Conservation (phyloP, 2,888 invertebrate species). For the Pristionchus arcanus region DNA sequence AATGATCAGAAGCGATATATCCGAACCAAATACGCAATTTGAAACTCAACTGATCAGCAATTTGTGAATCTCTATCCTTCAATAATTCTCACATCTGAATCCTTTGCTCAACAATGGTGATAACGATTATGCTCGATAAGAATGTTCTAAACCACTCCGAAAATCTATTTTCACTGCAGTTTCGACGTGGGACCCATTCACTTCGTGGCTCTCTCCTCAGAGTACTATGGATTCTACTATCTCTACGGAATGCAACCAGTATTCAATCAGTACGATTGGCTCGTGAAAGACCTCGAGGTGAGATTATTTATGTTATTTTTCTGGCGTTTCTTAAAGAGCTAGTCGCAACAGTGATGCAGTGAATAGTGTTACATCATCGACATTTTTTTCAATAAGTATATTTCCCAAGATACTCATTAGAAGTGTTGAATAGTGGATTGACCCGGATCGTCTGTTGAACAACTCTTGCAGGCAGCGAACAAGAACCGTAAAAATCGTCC, state of each 20-base stretch:
- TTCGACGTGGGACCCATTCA: conserved; percentile 94
- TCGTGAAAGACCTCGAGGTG: conserved; percentile 73
- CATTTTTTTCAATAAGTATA: no score
- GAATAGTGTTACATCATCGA: no score
- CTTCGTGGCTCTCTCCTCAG: conserved; percentile 93
- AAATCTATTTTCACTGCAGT: conserved; percentile 84
- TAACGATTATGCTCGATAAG: no score
- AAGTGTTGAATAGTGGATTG: no score
- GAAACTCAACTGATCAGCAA: neutral
- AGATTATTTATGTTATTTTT: neutral
- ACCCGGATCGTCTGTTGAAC: no score
- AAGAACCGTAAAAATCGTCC: conserved; percentile 86
- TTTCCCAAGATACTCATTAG: no score
- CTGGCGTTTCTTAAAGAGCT: no score
- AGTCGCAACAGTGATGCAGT: neutral
- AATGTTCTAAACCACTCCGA: no score
- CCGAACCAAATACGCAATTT: neutral
- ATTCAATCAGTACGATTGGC: conserved; percentile 76
- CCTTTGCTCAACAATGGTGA: neutral
- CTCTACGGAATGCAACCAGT: conserved; percentile 89
- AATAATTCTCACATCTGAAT: neutral
- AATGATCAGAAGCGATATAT: no score
- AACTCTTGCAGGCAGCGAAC: conserved; percentile 68
- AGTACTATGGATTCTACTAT: conserved; percentile 91
- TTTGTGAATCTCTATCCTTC: neutral